Conservation (phyloP, 2,888 invertebrate species). For the Herminia tarsipennalis region DNA sequence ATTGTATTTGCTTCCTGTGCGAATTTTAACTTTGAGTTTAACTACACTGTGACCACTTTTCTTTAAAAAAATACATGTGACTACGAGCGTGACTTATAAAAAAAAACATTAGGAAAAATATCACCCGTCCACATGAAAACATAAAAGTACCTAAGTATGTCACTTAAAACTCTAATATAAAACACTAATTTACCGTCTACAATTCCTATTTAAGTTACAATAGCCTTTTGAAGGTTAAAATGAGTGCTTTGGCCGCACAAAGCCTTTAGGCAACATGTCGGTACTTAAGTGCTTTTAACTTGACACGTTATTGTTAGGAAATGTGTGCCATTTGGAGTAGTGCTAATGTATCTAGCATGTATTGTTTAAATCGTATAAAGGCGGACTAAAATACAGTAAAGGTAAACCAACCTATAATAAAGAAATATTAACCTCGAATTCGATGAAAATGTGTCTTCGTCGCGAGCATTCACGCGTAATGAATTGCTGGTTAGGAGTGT, state of each 20-base stretch:
- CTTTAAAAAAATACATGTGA: too few relatives aligned
- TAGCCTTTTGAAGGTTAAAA: background rate
- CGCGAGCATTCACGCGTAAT: too few relatives aligned
- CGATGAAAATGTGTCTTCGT: too few relatives aligned
- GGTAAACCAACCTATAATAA: background rate
- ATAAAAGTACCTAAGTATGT: too few relatives aligned
- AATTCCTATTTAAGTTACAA: background rate
- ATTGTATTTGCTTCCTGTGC: too few relatives aligned
- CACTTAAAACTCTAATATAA: background rate
- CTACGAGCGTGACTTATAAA: too few relatives aligned
- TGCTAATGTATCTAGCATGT: slow-evolving; percentile 1
- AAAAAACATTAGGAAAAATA: too few relatives aligned
- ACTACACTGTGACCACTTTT: too few relatives aligned
- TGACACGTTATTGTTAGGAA: slow-evolving; percentile 2
- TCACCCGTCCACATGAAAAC: too few relatives aligned
- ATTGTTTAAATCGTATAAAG: background rate
- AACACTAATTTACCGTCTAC: background rate
- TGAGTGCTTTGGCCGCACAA: background rate
- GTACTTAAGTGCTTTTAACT: slow-evolving; percentile 7
- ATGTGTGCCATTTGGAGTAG: background rate
- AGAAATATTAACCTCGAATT: background rate
- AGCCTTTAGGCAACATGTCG: background rate
- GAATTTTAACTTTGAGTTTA: too few relatives aligned
- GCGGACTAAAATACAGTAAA: background rate
- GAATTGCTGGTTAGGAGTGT: too few relatives aligned